Evolutionary conservation across 2,797 vertebrate genomes (phyloP), one percentile per base, ranked within the genome.

Genomic region (Taenioides sp.): DNA sequence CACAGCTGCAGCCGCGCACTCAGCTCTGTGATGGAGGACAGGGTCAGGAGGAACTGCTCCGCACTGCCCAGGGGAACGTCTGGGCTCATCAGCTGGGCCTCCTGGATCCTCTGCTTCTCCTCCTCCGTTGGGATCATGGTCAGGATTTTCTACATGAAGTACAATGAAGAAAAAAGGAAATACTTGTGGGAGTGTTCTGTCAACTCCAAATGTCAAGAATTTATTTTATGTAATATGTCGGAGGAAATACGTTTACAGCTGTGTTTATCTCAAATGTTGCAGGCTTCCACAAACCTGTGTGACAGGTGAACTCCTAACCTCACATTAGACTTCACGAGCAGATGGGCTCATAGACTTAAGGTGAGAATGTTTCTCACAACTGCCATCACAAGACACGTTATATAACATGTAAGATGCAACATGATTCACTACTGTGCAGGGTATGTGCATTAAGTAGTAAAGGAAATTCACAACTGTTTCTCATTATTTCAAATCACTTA

Each of bases 111-210:
- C 89, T 98, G 98, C 85, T 98, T 99, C 86, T 99, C 98, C 80
- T 99, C 98, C 85, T 98, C 97, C 0, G 94, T 96, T 3, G 97
- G 98, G 91, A 99, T 97, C 97, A 99, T 99, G 3, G 96, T 98
- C 78, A 98, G 92, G 90, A 99, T 98, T 97, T 99, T 99, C 97
- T 98, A 83, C 1, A 60, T 57, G 79, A 52, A 58, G 1, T 61
- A 71, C 77, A n/a, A 70, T 69, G 71, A 34, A 77, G 58, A 64
- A 59, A 64, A 65, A 75, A 67, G n/a, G 63, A 67, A 11, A 49
- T 27, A 49, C 22, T 67, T 47, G 73, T 9, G 28, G 57, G 79
- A 54, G 77, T 22, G 69, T 79, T 67, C 73, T 67, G 79, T 80
- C 80, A 79, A 78, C 60, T 78, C 57, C 20, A 64, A 27, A 65